Evolutionary conservation across 1,140 invertebrate genomes (phyloP).

Genomic region (Meloidogyne floridensis): DNA sequence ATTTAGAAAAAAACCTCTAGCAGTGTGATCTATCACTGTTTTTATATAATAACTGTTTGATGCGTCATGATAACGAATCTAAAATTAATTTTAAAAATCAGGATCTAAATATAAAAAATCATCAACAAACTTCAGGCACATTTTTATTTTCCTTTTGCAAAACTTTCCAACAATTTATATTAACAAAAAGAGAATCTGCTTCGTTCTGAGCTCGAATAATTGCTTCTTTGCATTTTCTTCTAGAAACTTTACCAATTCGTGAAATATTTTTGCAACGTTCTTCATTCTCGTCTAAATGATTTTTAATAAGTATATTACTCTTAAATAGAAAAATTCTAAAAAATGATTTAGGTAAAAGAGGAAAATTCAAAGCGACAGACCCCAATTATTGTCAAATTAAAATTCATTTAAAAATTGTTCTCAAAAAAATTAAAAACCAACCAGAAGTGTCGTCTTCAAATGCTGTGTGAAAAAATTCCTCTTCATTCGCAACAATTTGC

Average conservation of each 20-base stretch:
- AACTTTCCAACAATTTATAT: conserved; percentile 24
- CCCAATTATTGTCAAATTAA: neutral
- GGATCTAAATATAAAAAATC: neutral
- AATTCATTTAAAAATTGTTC: no score
- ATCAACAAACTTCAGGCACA: neutral
- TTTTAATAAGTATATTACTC: neutral
- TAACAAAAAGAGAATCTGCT: conserved; percentile 12
- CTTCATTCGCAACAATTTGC: conserved; percentile 26
- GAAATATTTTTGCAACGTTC: conserved; percentile 16
- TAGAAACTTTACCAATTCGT: conserved; percentile 26
- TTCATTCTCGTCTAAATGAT: conserved; percentile 24
- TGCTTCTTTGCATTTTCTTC: conserved; percentile 28
- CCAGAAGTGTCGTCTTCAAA: conserved; percentile 23
- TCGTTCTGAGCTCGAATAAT: conserved; percentile 18
- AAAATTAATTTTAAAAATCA: neutral
- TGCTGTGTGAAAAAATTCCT: conserved; percentile 23
- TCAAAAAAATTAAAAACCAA: neutral
- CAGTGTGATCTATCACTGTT: conserved; percentile 5
- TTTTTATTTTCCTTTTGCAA: conserved; percentile 13
- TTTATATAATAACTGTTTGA: conserved; percentile 33
- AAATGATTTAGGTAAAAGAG: no score
- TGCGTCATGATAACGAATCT: conserved; percentile 31
- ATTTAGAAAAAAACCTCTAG: neutral
- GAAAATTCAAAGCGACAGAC: no score
- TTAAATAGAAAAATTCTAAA: no score